Conservation (phyloP, 2,113 vertebrate species). For the Chlorodrepanis virens region DNA sequence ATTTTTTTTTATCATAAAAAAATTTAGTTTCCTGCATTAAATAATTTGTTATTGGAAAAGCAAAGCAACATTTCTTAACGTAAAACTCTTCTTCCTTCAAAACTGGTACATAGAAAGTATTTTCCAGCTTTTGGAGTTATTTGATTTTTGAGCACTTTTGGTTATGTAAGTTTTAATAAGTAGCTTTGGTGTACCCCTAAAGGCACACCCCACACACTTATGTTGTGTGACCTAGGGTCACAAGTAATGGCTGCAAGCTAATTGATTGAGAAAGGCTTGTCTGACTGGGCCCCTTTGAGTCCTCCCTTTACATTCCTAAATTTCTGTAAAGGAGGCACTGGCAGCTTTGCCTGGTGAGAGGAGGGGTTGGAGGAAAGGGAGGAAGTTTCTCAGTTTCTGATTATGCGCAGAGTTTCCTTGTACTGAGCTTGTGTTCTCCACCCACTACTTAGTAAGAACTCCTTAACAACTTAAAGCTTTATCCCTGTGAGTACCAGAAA, state of each 20-base stretch:
- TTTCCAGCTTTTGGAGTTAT: slow-evolving; percentile 19
- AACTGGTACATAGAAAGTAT: not conserved
- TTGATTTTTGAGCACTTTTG: slow-evolving; percentile 50
- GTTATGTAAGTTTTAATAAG: slow-evolving; percentile 74
- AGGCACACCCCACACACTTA: slow-evolving; percentile 85
- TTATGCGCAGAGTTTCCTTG: slow-evolving; percentile 87
- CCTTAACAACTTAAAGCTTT: slow-evolving; percentile 72
- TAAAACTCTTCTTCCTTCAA: not conserved
- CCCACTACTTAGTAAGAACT: slow-evolving; percentile 81
- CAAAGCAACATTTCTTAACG: not conserved
- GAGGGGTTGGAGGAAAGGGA: slow-evolving; percentile 76
- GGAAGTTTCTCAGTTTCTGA: slow-evolving; percentile 85
- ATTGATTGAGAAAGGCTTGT: slow-evolving; percentile 93
- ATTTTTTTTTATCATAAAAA: not conserved
- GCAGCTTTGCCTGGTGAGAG: slow-evolving; percentile 77
- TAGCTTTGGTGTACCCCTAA: slow-evolving; percentile 70
- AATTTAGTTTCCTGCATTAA: not conserved
- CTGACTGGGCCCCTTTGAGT: slow-evolving; percentile 91
- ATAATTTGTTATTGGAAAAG: not conserved
- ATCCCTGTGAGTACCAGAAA: slow-evolving; percentile 59
- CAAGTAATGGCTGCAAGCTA: slow-evolving; percentile 89
- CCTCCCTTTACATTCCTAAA: slow-evolving; percentile 92
- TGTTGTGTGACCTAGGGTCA: slow-evolving; percentile 87
- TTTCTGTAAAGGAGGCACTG: slow-evolving; percentile 82
- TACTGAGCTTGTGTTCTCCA: slow-evolving; percentile 83